These are phyloP conservation scores for Orius insidiosus DNA, from an alignment of 1,140 invertebrate genomes.

Conservation along the genomic window DNA sequence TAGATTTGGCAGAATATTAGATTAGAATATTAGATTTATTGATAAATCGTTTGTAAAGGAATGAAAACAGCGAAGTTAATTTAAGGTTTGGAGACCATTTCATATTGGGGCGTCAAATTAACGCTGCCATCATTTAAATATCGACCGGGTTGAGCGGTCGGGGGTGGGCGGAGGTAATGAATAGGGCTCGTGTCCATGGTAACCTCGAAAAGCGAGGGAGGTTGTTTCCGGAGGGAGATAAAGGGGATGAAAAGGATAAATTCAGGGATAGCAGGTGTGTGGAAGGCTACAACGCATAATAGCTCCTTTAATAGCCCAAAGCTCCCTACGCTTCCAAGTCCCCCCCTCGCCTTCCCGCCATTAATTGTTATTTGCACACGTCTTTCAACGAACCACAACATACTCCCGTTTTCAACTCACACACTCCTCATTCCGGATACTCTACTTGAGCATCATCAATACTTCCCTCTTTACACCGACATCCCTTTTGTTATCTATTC, in stretches of 20 bases:
- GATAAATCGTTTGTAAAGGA: too few species aligned
- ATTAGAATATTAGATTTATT: too few species aligned
- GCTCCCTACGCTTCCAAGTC: neutral
- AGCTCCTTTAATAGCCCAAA: conserved; percentile 1
- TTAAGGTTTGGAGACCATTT: too few species aligned
- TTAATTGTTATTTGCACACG: conserved; percentile 8
- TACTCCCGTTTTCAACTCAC: too few species aligned
- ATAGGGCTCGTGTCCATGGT: conserved; percentile 1
- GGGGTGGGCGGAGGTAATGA: neutral
- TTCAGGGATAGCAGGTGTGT: neutral
- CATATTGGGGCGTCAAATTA: neutral
- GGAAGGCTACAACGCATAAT: neutral
- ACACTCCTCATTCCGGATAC: too few species aligned
- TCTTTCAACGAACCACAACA: neutral
- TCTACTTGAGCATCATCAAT: too few species aligned
- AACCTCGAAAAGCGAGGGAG: neutral
- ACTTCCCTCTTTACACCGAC: too few species aligned
- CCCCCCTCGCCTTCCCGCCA: neutral
- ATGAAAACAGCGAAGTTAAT: too few species aligned
- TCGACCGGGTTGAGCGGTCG: neutral
- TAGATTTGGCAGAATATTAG: too few species aligned
- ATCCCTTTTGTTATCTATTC: too few species aligned
- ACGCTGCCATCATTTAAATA: conserved; percentile 5
- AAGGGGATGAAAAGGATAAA: neutral
- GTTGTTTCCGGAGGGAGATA: neutral